Conservation (phyloP, 30 jellyfish, hydroid and myxozoan species). For the Sanderia malayensis region DNA sequence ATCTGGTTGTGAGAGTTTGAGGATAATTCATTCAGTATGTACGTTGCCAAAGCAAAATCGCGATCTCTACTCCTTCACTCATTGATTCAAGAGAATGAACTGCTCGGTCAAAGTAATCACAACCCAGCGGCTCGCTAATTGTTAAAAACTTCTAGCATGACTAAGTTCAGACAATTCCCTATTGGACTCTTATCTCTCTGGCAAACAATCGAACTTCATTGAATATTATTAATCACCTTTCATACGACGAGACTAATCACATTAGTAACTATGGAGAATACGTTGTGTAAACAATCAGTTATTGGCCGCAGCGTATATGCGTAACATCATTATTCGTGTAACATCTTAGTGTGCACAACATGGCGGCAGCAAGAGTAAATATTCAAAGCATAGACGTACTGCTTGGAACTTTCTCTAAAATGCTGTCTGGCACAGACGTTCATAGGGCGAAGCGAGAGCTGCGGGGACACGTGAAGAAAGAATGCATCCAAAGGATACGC, state of each 20-base stretch:
- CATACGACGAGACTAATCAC: neutral
- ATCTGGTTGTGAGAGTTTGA: too few relatives aligned
- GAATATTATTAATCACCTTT: neutral
- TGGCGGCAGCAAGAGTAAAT: constrained; percentile 19
- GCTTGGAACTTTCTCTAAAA: constrained; percentile 23
- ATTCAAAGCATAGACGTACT: constrained; percentile 9
- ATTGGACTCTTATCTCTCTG: neutral
- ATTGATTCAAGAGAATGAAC: too few relatives aligned
- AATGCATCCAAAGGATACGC: constrained; percentile 28
- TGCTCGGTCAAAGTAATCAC: too few relatives aligned
- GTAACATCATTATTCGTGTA: too few relatives aligned
- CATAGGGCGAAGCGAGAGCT: constrained; percentile 37
- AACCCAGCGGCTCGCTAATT: too few relatives aligned
- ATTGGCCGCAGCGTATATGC: too few relatives aligned
- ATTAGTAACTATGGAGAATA: neutral
- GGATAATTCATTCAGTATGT: too few relatives aligned
- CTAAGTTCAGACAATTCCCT: neutral
- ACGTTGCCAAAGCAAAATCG: too few relatives aligned
- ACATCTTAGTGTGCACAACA: too few relatives aligned
- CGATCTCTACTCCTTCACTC: too few relatives aligned
- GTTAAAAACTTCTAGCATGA: neutral
- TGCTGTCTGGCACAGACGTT: constrained; percentile 34
- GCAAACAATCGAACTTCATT: neutral
- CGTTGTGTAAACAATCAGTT: neutral
- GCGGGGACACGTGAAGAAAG: constrained; percentile 53